Evolutionary conservation across 2,888 invertebrate species (phyloP).

Genomic region (Gymnocheta viridis): DNA sequence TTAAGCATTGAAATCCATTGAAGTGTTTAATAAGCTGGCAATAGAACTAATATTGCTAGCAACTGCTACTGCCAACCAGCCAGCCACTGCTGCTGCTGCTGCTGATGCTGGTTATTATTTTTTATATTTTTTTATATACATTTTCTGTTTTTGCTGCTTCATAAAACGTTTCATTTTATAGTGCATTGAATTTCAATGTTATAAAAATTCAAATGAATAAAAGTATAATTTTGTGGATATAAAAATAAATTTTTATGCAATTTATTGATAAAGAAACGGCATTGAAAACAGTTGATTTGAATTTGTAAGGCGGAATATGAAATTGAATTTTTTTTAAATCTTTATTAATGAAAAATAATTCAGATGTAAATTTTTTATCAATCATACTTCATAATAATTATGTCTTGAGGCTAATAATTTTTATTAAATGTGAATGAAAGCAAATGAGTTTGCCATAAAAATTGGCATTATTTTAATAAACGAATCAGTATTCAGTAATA

Average conservation of each 20-base stretch:
- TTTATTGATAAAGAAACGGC: slow-evolving; percentile 60
- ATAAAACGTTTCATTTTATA: slow-evolving; percentile 43
- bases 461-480: slow-evolving; percentile 5
- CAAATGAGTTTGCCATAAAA: neutral
- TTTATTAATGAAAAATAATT: slow-evolving; percentile 36
- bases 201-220: slow-evolving; percentile 35
- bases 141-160: neutral
- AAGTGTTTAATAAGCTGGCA: slow-evolving; percentile 68
- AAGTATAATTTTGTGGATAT: slow-evolving; percentile 19
- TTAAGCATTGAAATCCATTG: slow-evolving; percentile 66
- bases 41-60: slow-evolving; percentile 43
- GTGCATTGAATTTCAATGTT: slow-evolving; percentile 61
- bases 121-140: neutral
- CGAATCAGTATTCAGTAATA: neutral
- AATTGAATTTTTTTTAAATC: neutral
- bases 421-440: neutral
- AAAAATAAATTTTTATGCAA: slow-evolving; percentile 59
- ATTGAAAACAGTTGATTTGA: slow-evolving; percentile 43
- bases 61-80: neutral
- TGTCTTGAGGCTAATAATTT: slow-evolving; percentile 34
- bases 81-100: neutral
- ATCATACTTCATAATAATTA: slow-evolving; percentile 29
- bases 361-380: slow-evolving; percentile 37
- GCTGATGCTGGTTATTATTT: neutral
- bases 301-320: slow-evolving; percentile 16